These are phyloP conservation scores for Agapornis canus DNA, from an alignment of 2,797 vertebrate species.

Conservation along the genomic window DNA sequence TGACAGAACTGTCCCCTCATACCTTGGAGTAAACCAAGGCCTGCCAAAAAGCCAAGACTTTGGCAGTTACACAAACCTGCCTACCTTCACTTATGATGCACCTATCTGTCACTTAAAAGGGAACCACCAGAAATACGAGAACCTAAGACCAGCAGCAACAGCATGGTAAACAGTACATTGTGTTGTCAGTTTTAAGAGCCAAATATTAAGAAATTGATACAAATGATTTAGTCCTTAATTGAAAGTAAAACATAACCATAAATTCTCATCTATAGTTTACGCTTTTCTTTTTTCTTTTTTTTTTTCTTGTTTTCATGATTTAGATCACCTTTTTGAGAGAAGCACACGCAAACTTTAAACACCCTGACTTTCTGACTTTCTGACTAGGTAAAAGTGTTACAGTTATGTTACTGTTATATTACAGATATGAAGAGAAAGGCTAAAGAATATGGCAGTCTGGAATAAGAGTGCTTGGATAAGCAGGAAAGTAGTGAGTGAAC, in stretches of 20 bases:
- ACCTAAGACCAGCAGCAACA: not conserved
- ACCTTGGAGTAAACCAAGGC: not conserved
- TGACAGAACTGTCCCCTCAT: not conserved
- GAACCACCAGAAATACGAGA: not conserved
- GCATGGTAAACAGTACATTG: not conserved
- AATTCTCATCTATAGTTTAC: not conserved
- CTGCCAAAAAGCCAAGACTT: not conserved
- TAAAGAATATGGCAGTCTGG: not conserved
- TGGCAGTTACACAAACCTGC: not conserved
- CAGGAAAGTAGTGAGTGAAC: not conserved
- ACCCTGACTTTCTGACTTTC: not conserved
- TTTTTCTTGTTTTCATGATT: not conserved
- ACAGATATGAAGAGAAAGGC: not conserved
- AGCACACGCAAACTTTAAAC: not conserved
- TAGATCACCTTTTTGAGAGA: not conserved
- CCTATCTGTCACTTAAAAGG: not conserved
- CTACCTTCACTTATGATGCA: not conserved
- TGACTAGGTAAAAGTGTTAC: not conserved
- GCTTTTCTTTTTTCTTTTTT: not conserved
- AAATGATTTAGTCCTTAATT: not conserved
- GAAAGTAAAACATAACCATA: not conserved
- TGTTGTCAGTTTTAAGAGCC: not conserved
- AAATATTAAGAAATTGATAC: not conserved
- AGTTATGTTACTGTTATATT: not conserved
- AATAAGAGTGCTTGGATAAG: not conserved